Percentiles rank a stretch among this genome's conserved stretches.
Evolutionary conservation across 1,140 invertebrate genomes (phyloP).

Genomic region (Oreohelix idahoensis): DNA sequence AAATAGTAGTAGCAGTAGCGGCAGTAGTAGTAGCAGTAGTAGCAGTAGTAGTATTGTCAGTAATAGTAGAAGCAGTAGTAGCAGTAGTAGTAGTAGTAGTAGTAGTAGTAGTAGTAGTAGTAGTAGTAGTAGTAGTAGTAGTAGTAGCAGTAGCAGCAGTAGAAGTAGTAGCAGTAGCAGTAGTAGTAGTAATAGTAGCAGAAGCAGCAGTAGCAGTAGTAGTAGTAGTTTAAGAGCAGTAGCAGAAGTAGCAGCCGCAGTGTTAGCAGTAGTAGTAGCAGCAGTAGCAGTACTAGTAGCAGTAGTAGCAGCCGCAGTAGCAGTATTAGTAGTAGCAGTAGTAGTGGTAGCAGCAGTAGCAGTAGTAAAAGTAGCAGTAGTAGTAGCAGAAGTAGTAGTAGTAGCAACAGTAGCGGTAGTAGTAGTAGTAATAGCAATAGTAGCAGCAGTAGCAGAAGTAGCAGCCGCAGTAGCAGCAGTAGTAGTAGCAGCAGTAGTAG

Average conservation of each 20-base stretch:
- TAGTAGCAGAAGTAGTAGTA: background rate
- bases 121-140: too few species aligned
- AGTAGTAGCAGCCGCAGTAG: background rate
- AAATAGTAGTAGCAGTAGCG: background rate
- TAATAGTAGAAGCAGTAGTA: too few species aligned
- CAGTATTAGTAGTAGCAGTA: background rate
- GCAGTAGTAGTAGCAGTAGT: background rate
- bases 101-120: too few species aligned
- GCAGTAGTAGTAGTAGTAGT: background rate
- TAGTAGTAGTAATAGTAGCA: slow-evolving; percentile 28
- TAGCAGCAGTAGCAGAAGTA: slow-evolving; percentile 35
- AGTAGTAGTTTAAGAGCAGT: background rate
- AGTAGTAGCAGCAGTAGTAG: slow-evolving; percentile 7
- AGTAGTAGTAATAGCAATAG: slow-evolving; percentile 29
- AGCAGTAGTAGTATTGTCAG: too few species aligned
- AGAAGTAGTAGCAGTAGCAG: background rate
- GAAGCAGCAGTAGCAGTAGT: slow-evolving; percentile 3
- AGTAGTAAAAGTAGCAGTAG: background rate
- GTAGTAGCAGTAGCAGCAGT: background rate
- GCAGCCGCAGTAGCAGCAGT: slow-evolving; percentile 19
- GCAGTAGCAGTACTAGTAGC: slow-evolving; percentile 12
- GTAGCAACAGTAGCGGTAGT: background rate
- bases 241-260: slow-evolving; percentile 14
- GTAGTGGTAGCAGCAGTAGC: background rate
- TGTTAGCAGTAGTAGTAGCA: background rate